Conservation (phyloP, 1,140 invertebrate genomes). For the Drosophila nannoptera region DNA sequence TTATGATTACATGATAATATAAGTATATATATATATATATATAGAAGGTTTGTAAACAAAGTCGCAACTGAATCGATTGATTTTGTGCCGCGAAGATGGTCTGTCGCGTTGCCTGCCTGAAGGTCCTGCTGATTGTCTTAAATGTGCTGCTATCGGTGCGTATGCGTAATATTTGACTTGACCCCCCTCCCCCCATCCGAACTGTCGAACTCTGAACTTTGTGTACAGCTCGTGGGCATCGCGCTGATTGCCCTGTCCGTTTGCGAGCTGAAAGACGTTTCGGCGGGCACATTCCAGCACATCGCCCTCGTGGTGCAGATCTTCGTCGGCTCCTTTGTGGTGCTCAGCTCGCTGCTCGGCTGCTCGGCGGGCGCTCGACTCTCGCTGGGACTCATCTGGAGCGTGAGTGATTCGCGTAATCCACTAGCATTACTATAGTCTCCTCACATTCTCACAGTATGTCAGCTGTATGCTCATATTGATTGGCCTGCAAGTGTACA, state of each 20-base stretch:
- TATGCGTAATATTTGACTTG: slow-evolving; percentile 46
- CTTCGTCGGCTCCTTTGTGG: slow-evolving; percentile 74
- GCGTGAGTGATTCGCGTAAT: slow-evolving; percentile 50
- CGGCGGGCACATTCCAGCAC: slow-evolving; percentile 71
- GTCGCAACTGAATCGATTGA: slow-evolving; percentile 60
- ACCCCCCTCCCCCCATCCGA: no score
- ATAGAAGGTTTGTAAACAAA: not conserved
- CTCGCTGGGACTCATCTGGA: slow-evolving; percentile 70
- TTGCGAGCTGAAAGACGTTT: slow-evolving; percentile 67
- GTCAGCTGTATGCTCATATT: slow-evolving; percentile 68
- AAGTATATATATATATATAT: slow-evolving; percentile 2
- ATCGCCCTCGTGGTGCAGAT: slow-evolving; percentile 74
- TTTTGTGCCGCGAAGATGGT: slow-evolving; percentile 45
- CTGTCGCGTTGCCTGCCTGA: slow-evolving; percentile 58
- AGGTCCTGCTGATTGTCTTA: slow-evolving; percentile 61
- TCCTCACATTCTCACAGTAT: slow-evolving; percentile 43
- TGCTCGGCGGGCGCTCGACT: slow-evolving; percentile 63
- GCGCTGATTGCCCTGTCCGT: slow-evolving; percentile 69
- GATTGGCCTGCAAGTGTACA: slow-evolving; percentile 70
- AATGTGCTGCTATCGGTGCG: slow-evolving; percentile 75
- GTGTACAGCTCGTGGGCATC: slow-evolving; percentile 65
- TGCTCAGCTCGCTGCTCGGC: slow-evolving; percentile 71
- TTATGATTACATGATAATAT: slow-evolving; percentile 12
- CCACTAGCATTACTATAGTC: no score
- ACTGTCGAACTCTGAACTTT: not conserved